Evolutionary conservation across 2,888 invertebrate species (phyloP).

Genomic region (Portevinia maculata): DNA sequence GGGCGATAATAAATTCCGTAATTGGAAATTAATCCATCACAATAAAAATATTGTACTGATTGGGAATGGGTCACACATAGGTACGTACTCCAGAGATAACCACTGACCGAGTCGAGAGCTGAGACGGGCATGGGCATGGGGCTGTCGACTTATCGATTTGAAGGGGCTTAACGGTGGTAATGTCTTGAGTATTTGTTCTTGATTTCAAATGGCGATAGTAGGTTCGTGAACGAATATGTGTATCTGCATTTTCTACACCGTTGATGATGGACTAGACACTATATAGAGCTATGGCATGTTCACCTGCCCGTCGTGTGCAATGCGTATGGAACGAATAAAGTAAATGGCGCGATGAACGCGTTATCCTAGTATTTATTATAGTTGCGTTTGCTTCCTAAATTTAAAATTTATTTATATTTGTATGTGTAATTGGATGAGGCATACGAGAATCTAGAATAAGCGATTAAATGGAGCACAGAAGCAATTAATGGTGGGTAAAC

Average conservation of each 20-base stretch:
- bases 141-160: constrained; percentile 28
- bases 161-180: constrained; percentile 54
- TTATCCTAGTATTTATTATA: background rate
- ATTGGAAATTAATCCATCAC: constrained; percentile 82
- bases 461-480: constrained; percentile 68
- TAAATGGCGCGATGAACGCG: background rate
- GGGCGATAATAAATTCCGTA: constrained; percentile 75
- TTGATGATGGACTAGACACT: too few species aligned
- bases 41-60: constrained; percentile 77
- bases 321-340: background rate
- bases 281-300: too few species aligned
- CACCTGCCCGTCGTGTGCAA: too few species aligned
- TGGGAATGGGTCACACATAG: constrained; percentile 61
- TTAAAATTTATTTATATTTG: constrained; percentile 60
- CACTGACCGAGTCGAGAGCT: background rate
- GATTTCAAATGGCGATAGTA: constrained; percentile 62
- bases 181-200: constrained; percentile 70
- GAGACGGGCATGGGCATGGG: constrained; percentile 8
- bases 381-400: constrained; percentile 50
- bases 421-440: constrained; percentile 41
- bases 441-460: constrained; percentile 54
- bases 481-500: constrained; percentile 69
- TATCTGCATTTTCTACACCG: too few species aligned
- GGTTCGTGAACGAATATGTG: too few species aligned
- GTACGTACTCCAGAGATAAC: constrained; percentile 40